phyloP scores from a whole-genome alignment of 2,797 vertebrate species.

The Mormyrops boulengeri region DNA sequence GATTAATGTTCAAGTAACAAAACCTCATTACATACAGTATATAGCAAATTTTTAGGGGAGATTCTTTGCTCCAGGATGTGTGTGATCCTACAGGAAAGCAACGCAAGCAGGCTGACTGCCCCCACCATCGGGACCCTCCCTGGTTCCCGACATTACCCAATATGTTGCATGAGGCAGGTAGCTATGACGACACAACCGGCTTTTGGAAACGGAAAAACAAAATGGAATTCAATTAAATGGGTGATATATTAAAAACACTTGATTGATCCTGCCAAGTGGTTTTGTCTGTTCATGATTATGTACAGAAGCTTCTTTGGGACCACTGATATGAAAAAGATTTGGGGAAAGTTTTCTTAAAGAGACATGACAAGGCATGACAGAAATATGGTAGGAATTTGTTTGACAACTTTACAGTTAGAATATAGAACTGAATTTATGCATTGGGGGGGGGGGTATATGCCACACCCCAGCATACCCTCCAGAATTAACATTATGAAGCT shows the following conservation, averaged over 20 bases:
- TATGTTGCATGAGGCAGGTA: not conserved
- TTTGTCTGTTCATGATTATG: not conserved
- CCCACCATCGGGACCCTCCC: not conserved
- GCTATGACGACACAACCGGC: not conserved
- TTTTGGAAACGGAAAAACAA: not conserved
- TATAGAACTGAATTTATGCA: not conserved
- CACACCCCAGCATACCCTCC: not conserved
- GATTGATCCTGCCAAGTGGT: not conserved
- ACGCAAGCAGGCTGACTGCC: not conserved
- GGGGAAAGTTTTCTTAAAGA: not conserved
- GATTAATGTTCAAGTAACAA: not conserved
- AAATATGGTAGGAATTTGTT: not conserved
- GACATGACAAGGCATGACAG: not conserved
- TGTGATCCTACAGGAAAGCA: not conserved
- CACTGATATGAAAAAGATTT: not conserved
- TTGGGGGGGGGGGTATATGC: not conserved
- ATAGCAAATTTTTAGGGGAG: not conserved
- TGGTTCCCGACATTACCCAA: not conserved
- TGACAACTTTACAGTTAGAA: not conserved
- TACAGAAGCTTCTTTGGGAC: not conserved
- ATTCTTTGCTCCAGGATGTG: not conserved
- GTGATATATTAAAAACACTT: not conserved
- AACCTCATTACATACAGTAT: not conserved
- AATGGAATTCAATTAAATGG: not conserved
- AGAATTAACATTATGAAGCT: not conserved